Conservation (phyloP, 2,113 vertebrate species). For the Heterotis niloticus region DNA sequence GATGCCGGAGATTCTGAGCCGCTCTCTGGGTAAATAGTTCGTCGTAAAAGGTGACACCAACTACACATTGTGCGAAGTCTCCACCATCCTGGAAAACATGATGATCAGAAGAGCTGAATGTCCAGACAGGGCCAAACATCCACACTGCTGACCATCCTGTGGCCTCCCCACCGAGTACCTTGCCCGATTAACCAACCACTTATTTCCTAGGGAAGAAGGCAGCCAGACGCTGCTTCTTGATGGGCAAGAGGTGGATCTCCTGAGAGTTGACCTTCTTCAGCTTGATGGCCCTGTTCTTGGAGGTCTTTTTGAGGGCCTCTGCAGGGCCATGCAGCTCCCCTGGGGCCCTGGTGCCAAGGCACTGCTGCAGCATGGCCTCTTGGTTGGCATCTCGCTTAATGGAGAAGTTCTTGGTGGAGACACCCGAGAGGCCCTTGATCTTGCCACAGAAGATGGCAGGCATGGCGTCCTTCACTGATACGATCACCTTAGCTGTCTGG, state of each 20-base stretch:
- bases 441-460: constrained; percentile 94
- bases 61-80: constrained; percentile 25
- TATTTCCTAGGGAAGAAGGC: constrained; percentile 95
- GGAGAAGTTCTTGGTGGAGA: constrained; percentile 98
- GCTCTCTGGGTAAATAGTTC: constrained; percentile 28
- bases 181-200: constrained; percentile 29
- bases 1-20: constrained; percentile 21
- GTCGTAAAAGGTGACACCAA: constrained; percentile 24
- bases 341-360: constrained; percentile 71
- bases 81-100: not conserved
- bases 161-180: not conserved
- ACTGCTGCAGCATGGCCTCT: constrained; percentile 81
- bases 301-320: constrained; percentile 78
- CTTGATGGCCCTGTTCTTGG: constrained; percentile 90
- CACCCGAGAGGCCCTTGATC: constrained; percentile 90
- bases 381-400: constrained; percentile 86
- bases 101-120: constrained; percentile 23
- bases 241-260: constrained; percentile 95
- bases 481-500: constrained; percentile 93
- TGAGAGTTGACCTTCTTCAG: constrained; percentile 98
- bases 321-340: constrained; percentile 69
- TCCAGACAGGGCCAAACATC: constrained; percentile 16
- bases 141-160: not conserved
- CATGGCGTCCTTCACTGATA: constrained; percentile 91
- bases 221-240: constrained; percentile 96